Conservation (phyloP, 2,888 invertebrate species). For the Eurois occulta region DNA sequence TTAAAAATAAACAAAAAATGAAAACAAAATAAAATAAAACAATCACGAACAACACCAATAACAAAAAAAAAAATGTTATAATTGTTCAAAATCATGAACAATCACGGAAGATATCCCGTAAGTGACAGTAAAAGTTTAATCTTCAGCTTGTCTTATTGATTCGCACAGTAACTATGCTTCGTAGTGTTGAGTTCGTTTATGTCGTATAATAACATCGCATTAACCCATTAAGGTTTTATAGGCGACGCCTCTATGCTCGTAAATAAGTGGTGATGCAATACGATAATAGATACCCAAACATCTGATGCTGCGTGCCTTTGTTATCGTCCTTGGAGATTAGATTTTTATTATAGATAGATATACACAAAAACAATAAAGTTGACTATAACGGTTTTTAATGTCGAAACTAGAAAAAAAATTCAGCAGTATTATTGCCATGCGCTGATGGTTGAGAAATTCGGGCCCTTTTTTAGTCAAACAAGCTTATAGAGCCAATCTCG, state of each 20-base stretch:
- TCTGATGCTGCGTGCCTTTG: conserved; percentile 9
- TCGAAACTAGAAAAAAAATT: not conserved
- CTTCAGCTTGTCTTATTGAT: conserved; percentile 15
- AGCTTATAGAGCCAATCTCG: not conserved
- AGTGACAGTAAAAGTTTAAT: too few relatives aligned
- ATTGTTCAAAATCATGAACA: too few relatives aligned
- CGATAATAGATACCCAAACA: conserved; percentile 22
- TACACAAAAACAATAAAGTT: conserved; percentile 1
- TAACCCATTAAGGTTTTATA: conserved; percentile 47
- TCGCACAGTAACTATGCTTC: not conserved
- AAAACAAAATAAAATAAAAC: too few relatives aligned
- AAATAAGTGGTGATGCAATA: conserved; percentile 53
- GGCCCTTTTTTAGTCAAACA: not conserved
- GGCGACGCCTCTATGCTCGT: conserved; percentile 31
- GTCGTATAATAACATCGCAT: conserved; percentile 23
- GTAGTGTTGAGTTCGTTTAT: conserved; percentile 19
- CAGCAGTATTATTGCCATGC: not conserved
- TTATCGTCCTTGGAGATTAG: conserved; percentile 18
- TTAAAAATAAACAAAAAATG: too few relatives aligned
- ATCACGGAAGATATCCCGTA: too few relatives aligned
- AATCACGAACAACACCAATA: too few relatives aligned
- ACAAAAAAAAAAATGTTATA: too few relatives aligned
- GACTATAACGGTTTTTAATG: not conserved
- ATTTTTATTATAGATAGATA: not conserved
- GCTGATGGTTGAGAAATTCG: not conserved